These are phyloP conservation scores for Cryptoleucopteryx plumbea DNA, from an alignment of 2,113 vertebrate species.

Conservation along the genomic window DNA sequence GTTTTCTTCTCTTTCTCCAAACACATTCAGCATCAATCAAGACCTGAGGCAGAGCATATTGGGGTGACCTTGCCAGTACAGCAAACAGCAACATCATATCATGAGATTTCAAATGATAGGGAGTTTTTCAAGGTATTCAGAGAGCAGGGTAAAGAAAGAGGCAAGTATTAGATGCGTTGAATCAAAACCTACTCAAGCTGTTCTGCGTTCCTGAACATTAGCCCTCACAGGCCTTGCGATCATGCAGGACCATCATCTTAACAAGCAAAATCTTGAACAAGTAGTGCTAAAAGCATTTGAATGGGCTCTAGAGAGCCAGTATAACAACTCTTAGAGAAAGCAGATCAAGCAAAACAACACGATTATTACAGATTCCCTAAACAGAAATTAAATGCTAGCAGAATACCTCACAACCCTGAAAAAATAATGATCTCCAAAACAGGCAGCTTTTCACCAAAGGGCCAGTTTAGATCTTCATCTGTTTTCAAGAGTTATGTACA, in stretches of 20 bases:
- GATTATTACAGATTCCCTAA: conserved; percentile 36
- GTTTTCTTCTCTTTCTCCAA: not conserved
- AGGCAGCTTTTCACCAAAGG: conserved; percentile 18
- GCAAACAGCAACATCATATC: not conserved
- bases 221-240: not conserved
- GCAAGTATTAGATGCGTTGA: fast-evolving
- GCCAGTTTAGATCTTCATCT: not conserved
- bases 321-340: not conserved
- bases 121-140: not conserved
- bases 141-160: not conserved
- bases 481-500: not conserved
- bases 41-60: not conserved
- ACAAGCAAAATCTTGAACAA: not conserved
- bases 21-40: not conserved
- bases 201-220: not conserved
- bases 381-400: conserved; percentile 25
- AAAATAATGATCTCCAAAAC: conserved; percentile 46
- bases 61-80: not conserved
- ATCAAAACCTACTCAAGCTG: not conserved
- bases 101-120: not conserved
- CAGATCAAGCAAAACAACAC: conserved; percentile 49
- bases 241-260: not conserved
- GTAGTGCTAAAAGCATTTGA: conserved; percentile 4
- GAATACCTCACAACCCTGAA: conserved; percentile 22
- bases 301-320: not conserved